A percentile compares a stretch with the other conserved stretches of the same genome.
phyloP scores from a whole-genome alignment of 2,888 invertebrate species.

The Brachynemurus nebulosus region DNA sequence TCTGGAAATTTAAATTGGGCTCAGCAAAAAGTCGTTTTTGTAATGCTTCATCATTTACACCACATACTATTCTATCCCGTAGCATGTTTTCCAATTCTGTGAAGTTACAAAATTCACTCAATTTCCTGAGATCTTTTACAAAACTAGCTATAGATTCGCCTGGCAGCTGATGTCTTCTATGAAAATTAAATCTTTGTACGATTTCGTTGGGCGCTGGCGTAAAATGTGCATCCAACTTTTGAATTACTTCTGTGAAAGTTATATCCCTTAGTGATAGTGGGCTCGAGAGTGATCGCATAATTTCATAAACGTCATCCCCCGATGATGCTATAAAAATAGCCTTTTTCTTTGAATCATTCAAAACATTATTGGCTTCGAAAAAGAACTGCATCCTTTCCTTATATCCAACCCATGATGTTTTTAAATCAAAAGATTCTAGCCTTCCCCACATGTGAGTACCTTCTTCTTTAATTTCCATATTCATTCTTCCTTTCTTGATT shows the following conservation, averaged over 20 bases:
- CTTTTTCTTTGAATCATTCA: not conserved
- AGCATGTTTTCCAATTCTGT: constrained; percentile 1
- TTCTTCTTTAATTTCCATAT: not conserved
- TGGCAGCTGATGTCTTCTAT: not conserved
- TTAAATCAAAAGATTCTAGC: not conserved
- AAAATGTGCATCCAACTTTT: not conserved
- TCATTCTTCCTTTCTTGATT: too few relatives aligned
- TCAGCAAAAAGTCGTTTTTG: not conserved
- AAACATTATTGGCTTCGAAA: constrained; percentile 3
- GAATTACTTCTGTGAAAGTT: not conserved
- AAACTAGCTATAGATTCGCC: constrained; percentile 4
- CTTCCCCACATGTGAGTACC: not conserved
- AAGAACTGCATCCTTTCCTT: not conserved
- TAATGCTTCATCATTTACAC: not conserved
- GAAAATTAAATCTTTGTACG: constrained; percentile 1
- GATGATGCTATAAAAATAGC: too few relatives aligned
- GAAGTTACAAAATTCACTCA: constrained; percentile 4
- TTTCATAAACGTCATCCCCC: too few relatives aligned
- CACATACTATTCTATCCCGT: not conserved
- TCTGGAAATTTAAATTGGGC: too few relatives aligned
- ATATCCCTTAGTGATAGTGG: too few relatives aligned
- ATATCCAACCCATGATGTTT: not conserved
- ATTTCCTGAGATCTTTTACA: constrained; percentile 6
- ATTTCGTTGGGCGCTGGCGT: not conserved
- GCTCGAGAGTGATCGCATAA: too few relatives aligned